Percentiles rank a stretch among this genome's conserved stretches.
Conservation (phyloP, 1,140 invertebrate genomes). For the Myzus persicae region DNA sequence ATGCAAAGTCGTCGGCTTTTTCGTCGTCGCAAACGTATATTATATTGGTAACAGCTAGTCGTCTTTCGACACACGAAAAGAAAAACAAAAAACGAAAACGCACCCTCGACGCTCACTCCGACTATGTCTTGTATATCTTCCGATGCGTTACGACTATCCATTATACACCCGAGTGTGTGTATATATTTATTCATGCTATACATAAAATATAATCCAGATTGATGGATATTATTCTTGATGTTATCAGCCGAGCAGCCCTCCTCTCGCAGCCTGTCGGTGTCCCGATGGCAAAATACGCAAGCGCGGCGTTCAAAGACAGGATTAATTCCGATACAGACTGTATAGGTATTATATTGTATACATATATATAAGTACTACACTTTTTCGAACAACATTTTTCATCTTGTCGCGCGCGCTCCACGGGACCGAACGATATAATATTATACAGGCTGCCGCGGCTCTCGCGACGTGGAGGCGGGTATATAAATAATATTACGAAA, state of each 20-base stretch:
- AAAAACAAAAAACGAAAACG: neutral
- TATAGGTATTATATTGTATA: neutral
- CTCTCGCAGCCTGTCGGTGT: neutral
- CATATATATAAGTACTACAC: neutral
- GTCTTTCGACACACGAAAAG: neutral
- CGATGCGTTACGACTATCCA: conserved; percentile 27
- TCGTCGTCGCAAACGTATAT: neutral
- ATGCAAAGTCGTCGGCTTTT: neutral
- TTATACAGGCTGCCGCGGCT: neutral
- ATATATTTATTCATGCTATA: neutral
- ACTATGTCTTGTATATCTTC: neutral
- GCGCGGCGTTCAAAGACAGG: conserved; percentile 2
- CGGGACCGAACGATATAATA: neutral
- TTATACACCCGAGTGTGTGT: neutral
- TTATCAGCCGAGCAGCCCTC: neutral
- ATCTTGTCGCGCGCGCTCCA: conserved; percentile 4
- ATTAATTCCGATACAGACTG: conserved; percentile 28
- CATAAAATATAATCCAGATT: conserved; percentile 52
- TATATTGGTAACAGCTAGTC: neutral
- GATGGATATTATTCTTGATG: conserved; percentile 48
- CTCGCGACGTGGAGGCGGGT: no score
- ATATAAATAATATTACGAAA: neutral
- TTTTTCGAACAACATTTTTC: conserved; percentile 44
- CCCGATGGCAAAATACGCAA: neutral
- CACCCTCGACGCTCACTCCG: neutral